These are phyloP conservation scores for Montipora foliosa DNA, from an alignment of 64 coral and sea anemone species.

Conservation along the genomic window DNA sequence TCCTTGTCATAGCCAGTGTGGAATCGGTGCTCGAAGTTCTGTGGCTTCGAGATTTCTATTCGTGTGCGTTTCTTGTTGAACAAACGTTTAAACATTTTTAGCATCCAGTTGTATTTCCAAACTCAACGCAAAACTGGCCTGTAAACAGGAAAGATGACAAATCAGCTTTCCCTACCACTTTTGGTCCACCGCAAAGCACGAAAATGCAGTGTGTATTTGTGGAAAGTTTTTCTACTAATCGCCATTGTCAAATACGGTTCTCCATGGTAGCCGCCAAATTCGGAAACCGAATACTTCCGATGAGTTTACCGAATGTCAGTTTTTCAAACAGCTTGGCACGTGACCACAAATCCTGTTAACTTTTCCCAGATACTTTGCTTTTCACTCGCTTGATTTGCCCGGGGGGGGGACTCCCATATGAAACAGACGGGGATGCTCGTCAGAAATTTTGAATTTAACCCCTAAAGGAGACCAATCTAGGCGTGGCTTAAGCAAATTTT, in stretches of 20 bases:
- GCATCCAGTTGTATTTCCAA: not conserved
- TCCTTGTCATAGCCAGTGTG: constrained; percentile 84
- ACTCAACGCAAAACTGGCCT: not conserved
- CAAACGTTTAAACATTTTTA: constrained; percentile 91
- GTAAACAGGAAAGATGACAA: not conserved
- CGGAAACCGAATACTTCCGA: constrained; percentile 34
- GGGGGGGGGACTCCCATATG: too few species aligned
- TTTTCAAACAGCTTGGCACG: too few species aligned
- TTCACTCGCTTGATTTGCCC: too few species aligned
- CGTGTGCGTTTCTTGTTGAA: constrained; percentile 80
- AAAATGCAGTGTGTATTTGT: not conserved
- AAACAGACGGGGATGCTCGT: too few species aligned
- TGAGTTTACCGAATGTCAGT: not conserved
- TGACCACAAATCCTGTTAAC: too few species aligned
- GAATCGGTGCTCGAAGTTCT: constrained; percentile 94
- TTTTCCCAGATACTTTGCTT: too few species aligned
- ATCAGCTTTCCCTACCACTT: not conserved
- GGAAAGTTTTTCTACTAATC: not conserved
- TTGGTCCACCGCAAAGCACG: not conserved
- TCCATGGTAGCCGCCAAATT: not conserved
- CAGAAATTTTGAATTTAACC: too few species aligned
- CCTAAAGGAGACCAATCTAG: too few species aligned
- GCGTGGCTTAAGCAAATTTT: too few species aligned
- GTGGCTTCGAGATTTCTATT: constrained; percentile 77
- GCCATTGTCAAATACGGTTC: not conserved